Base-by-base conservation (phyloP, 2,888 invertebrate genomes). In the Stictocephala bisonia region DNA sequence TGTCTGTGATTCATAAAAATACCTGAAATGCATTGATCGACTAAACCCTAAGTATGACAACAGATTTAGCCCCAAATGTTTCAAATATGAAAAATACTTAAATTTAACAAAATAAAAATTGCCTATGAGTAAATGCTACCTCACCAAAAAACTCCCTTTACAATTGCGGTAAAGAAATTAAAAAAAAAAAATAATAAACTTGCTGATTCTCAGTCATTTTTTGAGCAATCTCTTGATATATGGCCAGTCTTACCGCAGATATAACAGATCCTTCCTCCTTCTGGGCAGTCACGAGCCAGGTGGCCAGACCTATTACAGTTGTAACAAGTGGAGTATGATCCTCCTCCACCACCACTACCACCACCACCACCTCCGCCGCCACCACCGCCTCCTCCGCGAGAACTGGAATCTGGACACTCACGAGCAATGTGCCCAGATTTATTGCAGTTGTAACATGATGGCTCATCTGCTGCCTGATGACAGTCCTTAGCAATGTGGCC, bases 401-500 rank as follows among this genome's bases (percentile, higher is more conserved):
- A 75, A 64, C 75, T 77, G 51, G 81, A 82, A 76, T 88, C 87
- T 29, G 88, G 87, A 79, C 90, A 90, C 77, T 89, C 88, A 71
- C 89, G 86, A 76, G 89, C 88, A 77, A 90, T 86, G 90, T 93
- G 91, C 66, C 93, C 93, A 82, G 90, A 88, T 84, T 89, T 89
- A 82, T 89, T 89, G 85, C 90, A 90, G 79, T 88, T 89, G 85
- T 90, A 90, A 89, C 90, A 81, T 13, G 79, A 79, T 35, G 80
- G 83, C 77, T 84, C 84, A 80, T 82, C 83, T 68, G 83, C 81
- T 66, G 80, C 80, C 86, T 94, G 94, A 82, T 93, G 91, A 86
- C 96, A 96, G 86, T 96, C 94, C 84, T 94, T 94, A 81, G 95
- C 95, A 87, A 95, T 95, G 86, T 96, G 96, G 76, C 96, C 96